Conservation (phyloP, 2,797 vertebrate genomes). For the Pseudochaenichthys georgianus region DNA sequence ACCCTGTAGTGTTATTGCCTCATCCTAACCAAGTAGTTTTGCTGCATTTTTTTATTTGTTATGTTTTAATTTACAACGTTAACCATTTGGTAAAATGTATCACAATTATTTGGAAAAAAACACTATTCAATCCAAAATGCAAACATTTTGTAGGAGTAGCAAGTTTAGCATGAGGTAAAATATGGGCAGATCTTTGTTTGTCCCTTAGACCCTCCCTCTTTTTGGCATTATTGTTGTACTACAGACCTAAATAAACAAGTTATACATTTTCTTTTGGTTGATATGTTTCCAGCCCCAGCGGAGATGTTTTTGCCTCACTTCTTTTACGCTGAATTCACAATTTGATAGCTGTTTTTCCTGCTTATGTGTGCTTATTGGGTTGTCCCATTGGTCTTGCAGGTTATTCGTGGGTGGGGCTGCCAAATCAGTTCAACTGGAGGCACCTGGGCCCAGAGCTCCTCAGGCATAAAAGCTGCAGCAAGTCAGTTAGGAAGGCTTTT, state of each 20-base stretch:
- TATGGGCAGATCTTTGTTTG: no score
- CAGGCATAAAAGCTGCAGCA: not conserved
- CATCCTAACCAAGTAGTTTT: no score
- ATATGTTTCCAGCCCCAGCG: not conserved
- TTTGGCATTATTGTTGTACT: not conserved
- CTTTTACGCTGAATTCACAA: not conserved
- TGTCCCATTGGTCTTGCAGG: not conserved
- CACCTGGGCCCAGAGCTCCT: not conserved
- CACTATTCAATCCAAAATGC: no score
- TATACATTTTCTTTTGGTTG: not conserved
- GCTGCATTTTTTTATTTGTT: no score
- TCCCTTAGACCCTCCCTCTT: not conserved
- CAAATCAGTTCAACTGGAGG: not conserved
- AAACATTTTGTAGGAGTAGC: no score
- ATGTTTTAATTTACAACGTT: no score
- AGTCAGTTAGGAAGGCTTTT: not conserved
- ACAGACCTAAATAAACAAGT: not conserved
- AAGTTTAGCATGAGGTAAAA: no score
- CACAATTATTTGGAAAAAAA: no score
- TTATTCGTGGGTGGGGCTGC: constrained; percentile 7
- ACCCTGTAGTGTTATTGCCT: no score
- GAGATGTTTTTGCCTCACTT: not conserved
- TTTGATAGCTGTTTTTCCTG: no score
- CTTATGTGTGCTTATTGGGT: not conserved
- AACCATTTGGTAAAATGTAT: no score